Base-by-base conservation (phyloP, 1,140 invertebrate species). In the Panagrolaimus sp. region DNA sequence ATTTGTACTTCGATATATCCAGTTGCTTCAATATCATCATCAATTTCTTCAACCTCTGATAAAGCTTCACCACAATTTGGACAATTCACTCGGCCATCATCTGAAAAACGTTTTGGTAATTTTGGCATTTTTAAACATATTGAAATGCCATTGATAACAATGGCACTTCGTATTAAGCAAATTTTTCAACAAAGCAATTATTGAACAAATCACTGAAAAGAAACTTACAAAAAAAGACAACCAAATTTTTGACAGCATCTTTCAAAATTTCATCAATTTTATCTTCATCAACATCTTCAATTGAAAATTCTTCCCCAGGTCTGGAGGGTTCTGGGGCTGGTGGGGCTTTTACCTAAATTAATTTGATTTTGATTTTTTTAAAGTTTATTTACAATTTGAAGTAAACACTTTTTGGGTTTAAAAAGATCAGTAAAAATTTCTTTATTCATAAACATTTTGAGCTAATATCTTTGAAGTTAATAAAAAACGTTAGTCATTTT, bases 221-320 rank as follows among this genome's bases (percentile, higher is more conserved):
- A n/a, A 2, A 65, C 82, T 76, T 71, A 82, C 80, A 82, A 63
- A 82, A 82, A 71, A 82, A 83, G 48, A 82, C 74, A 24, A 82
- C 82, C 45, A 82, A 65, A 73, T 82, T 83, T 63, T 83, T 82
- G 63, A 73, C 71, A 2, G 75, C 70, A 43, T 82, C 80, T 46
- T 72, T 48, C 15, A 82, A 68, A 67, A 82, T 83, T 65, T 83
- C 77, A 47, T 82, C 80, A 62, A 82, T 82, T 71, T 76, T 76
- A 47, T 82, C 80, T 68, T 82, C 80, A 68, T 82, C 82, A 15
- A 82, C 80, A 68, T 82, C 81, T 47, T 82, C 81, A 64, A 82
- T 83, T 14, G 81, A 77, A 45, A 82, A 76, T 47, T 83, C 79
- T 17, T 58, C 52, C 2, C 52, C 52, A 28, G 28, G 21, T 21